phyloP scores from a whole-genome alignment of 2,113 vertebrate species.

The Arothron firmamentum region DNA sequence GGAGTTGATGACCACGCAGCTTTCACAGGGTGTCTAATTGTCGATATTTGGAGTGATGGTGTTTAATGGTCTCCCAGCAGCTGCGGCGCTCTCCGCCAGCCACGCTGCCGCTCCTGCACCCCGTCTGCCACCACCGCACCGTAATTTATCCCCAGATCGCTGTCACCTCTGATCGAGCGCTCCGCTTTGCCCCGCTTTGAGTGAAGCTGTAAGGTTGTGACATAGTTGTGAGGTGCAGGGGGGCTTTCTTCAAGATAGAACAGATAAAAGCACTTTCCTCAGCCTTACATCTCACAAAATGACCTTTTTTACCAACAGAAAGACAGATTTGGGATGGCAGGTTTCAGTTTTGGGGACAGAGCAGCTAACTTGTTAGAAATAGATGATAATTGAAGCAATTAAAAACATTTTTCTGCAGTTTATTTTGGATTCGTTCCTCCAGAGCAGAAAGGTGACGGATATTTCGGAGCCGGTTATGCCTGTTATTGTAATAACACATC shows the following conservation, averaged over 20 bases:
- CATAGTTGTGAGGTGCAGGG: too few species aligned
- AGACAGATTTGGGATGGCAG: too few species aligned
- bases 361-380: too few species aligned
- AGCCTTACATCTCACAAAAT: too few species aligned
- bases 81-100: not conserved
- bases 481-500: conserved; percentile 23
- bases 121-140: conserved; percentile 42
- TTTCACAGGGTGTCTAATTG: conserved; percentile 21
- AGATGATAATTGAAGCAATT: too few species aligned
- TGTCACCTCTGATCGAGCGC: conserved; percentile 57
- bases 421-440: too few species aligned
- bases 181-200: conserved; percentile 24
- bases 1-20: conserved; percentile 5
- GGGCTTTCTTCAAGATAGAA: too few species aligned
- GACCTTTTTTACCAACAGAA: too few species aligned
- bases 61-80: conserved; percentile 10
- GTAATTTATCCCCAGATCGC: conserved; percentile 49
- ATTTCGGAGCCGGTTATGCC: conserved; percentile 2
- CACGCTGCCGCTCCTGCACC: not conserved
- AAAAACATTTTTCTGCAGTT: too few species aligned
- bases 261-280: too few species aligned
- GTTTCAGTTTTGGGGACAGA: too few species aligned
- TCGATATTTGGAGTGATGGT: conserved; percentile 27
- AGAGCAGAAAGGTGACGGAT: conserved; percentile 11
- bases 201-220: too few species aligned